Evolutionary conservation across 1,140 invertebrate genomes (phyloP).

Genomic region (Nasonia giraulti): DNA sequence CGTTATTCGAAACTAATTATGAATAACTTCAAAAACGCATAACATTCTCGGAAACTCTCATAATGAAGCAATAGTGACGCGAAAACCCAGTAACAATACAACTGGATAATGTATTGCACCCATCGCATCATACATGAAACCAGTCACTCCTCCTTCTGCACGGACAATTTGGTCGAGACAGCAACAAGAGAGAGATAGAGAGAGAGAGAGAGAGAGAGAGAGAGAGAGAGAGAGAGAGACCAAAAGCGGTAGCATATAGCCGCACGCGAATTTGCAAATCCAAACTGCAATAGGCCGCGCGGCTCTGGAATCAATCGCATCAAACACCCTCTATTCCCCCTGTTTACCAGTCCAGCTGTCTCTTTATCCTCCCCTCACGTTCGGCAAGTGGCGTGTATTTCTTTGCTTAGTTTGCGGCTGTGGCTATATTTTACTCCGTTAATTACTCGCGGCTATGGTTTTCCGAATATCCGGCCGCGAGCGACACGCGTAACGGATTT

Average conservation of each 20-base stretch:
- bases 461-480: neutral
- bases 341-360: neutral
- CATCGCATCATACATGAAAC: neutral
- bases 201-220: neutral
- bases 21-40: no score
- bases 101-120: neutral
- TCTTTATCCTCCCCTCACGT: neutral
- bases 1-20: no score
- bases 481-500: neutral
- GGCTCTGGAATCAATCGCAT: slow-evolving; percentile 41
- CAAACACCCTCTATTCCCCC: neutral
- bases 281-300: slow-evolving; percentile 27
- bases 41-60: neutral
- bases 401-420: neutral
- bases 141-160: neutral
- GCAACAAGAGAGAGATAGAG: neutral
- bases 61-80: neutral
- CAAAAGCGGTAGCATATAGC: neutral
- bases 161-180: neutral
- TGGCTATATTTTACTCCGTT: neutral
- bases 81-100: neutral
- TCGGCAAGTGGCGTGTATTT: neutral
- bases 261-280: slow-evolving; percentile 24
- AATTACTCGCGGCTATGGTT: neutral
- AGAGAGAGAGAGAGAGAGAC: neutral